phyloP scores from a whole-genome alignment of 2,113 vertebrate genomes.

The Eublepharis macularius region DNA sequence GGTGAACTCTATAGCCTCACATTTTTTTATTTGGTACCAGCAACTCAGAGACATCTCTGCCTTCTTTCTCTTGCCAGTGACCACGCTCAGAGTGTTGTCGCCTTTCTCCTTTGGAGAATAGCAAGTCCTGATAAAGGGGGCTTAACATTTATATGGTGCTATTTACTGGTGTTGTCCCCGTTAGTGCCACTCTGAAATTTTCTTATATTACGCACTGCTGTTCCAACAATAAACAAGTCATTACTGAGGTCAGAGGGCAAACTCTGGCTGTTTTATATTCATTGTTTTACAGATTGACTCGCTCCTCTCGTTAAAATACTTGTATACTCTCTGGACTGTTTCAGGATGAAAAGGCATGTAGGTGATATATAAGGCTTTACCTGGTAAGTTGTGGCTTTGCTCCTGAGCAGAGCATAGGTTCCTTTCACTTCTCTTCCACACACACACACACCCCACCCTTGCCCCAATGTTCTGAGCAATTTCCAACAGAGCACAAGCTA shows the following conservation, averaged over 20 bases:
- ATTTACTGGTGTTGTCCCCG: conserved; percentile 71
- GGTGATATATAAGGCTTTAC: not conserved
- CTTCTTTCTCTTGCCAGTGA: not conserved
- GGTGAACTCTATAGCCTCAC: too few relatives aligned
- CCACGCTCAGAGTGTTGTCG: not conserved
- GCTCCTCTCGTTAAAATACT: conserved; percentile 51
- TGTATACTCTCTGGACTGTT: not conserved
- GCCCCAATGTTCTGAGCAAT: not conserved
- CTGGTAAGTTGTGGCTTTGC: not conserved
- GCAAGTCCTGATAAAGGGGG: conserved; percentile 17
- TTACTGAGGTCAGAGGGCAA: conserved; percentile 74
- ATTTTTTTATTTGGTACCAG: not conserved
- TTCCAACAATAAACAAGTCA: conserved; percentile 77
- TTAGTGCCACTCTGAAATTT: conserved; percentile 75
- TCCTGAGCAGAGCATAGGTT: not conserved
- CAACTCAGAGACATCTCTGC: not conserved
- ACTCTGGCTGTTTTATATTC: conserved; percentile 71
- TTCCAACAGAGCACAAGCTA: not conserved
- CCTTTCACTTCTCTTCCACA: not conserved
- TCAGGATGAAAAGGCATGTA: not conserved
- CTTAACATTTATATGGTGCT: conserved; percentile 71
- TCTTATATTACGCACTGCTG: conserved; percentile 70
- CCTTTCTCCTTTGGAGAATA: conserved; percentile 7
- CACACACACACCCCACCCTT: too few relatives aligned
- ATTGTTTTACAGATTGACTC: conserved; percentile 64